A percentile compares a stretch with the other conserved stretches of the same genome.
These are phyloP conservation scores for Tragelaphus scriptus DNA, from an alignment of 2,113 vertebrate genomes.

Conservation along the genomic window DNA sequence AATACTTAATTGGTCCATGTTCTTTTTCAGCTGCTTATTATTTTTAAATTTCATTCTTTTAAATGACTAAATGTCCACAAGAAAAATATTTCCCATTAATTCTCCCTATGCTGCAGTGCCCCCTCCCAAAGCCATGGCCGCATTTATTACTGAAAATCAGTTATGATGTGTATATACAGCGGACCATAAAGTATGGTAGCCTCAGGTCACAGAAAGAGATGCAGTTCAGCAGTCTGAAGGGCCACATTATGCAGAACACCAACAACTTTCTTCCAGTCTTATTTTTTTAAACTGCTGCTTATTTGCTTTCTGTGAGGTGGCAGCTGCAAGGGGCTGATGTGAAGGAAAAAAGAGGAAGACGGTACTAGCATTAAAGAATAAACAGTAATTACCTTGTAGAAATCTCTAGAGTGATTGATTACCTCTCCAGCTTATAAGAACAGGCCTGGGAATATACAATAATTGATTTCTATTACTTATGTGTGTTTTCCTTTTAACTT, in stretches of 20 bases:
- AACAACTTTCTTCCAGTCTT: constrained; percentile 41
- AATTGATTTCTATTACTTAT: constrained; percentile 76
- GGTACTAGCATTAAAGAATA: constrained; percentile 75
- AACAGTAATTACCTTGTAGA: constrained; percentile 80
- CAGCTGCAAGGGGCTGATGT: background rate
- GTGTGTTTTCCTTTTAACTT: constrained; percentile 67
- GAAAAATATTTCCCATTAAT: constrained; percentile 59
- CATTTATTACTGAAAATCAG: constrained; percentile 33
- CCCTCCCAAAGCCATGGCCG: background rate
- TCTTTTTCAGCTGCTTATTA: constrained; percentile 61
- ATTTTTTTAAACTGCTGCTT: constrained; percentile 45
- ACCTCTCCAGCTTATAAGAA: constrained; percentile 74
- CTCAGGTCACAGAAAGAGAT: constrained; percentile 56
- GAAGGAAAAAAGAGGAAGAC: constrained; percentile 44
- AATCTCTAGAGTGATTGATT: constrained; percentile 79
- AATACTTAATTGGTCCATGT: constrained; percentile 67
- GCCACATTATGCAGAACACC: constrained; percentile 14
- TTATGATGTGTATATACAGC: background rate
- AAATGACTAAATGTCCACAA: constrained; percentile 55
- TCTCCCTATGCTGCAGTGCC: background rate
- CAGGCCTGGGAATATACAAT: constrained; percentile 71
- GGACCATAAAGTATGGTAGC: constrained; percentile 28
- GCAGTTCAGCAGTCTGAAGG: constrained; percentile 22
- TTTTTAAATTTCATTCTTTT: constrained; percentile 67
- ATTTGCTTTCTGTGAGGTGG: constrained; percentile 10